These are phyloP conservation scores for Acestrorhynchus altus DNA, from an alignment of 2,797 vertebrate genomes.

Conservation along the genomic window DNA sequence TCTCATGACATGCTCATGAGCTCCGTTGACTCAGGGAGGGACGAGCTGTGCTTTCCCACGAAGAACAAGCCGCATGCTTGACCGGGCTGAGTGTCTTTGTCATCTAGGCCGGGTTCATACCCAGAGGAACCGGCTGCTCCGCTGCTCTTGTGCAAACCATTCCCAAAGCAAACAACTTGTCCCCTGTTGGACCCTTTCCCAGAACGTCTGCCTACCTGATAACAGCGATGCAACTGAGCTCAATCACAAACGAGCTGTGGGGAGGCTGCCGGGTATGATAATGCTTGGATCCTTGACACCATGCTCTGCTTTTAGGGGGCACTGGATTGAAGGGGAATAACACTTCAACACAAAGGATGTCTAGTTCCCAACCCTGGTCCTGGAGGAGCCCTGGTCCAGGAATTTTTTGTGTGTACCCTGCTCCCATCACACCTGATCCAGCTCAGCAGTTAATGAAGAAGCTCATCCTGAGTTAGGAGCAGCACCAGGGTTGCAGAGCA, in stretches of 20 bases:
- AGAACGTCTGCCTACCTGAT: slow-evolving; percentile 4
- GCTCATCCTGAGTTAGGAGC: too few relatives aligned
- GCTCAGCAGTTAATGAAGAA: too few relatives aligned
- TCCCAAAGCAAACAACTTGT: slow-evolving; percentile 48
- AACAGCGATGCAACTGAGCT: neutral
- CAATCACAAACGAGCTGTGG: neutral
- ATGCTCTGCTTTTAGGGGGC: neutral
- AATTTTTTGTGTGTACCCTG: too few relatives aligned
- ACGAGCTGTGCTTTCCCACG: slow-evolving; percentile 14
- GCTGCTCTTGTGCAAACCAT: slow-evolving; percentile 40
- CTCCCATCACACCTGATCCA: too few relatives aligned
- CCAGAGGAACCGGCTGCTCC: slow-evolving; percentile 42
- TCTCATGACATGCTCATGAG: neutral
- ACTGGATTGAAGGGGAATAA: neutral
- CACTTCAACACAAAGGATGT: neutral
- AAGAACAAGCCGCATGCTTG: slow-evolving; percentile 1
- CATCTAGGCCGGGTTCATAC: neutral
- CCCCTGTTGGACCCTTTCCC: slow-evolving; percentile 14
- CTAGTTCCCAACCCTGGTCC: too few relatives aligned
- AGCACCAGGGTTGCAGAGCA: too few relatives aligned
- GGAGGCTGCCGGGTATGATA: too few relatives aligned
- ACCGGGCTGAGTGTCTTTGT: slow-evolving; percentile 24
- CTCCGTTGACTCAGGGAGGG: slow-evolving; percentile 16
- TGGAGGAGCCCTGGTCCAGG: too few relatives aligned
- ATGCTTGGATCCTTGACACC: neutral